A percentile compares a stretch with the other conserved stretches of the same genome.
These are phyloP conservation scores for Temnothorax unifasciatus DNA, from an alignment of 2,888 invertebrate species.

Conservation along the genomic window DNA sequence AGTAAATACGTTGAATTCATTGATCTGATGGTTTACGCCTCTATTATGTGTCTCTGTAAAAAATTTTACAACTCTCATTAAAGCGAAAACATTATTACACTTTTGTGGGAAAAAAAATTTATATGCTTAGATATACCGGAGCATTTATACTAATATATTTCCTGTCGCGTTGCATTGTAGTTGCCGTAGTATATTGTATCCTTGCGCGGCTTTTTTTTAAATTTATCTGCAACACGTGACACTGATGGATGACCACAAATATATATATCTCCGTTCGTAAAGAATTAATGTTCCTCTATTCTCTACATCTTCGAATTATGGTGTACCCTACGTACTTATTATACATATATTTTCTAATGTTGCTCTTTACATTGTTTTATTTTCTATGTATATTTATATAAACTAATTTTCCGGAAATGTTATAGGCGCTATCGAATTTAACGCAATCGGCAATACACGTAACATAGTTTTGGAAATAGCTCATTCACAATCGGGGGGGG, in stretches of 20 bases:
- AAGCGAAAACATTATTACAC: neutral
- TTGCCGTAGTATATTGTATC: slow-evolving; percentile 30
- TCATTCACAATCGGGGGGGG: slow-evolving; percentile 31
- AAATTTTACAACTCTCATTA: neutral
- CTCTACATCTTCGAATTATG: slow-evolving; percentile 1
- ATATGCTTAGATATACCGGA: neutral
- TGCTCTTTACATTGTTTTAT: neutral
- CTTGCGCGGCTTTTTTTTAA: slow-evolving; percentile 32
- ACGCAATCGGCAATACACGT: slow-evolving; percentile 31
- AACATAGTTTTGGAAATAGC: slow-evolving; percentile 44
- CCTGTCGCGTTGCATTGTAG: slow-evolving; percentile 2
- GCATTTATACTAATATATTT: slow-evolving; percentile 38
- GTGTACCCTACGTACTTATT: neutral
- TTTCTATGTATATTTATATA: too few species aligned
- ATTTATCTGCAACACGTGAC: slow-evolving; percentile 35
- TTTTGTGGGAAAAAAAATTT: slow-evolving; percentile 14
- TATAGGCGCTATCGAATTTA: neutral
- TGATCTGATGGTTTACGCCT: neutral
- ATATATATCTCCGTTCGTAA: slow-evolving; percentile 32
- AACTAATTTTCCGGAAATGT: slow-evolving; percentile 29
- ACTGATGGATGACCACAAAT: slow-evolving; percentile 31
- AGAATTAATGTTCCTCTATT: slow-evolving; percentile 38
- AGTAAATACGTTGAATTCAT: neutral
- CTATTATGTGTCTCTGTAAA: neutral
- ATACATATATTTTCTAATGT: neutral